Conservation (phyloP, 2,888 invertebrate species). For the Drosophila demipolita region DNA sequence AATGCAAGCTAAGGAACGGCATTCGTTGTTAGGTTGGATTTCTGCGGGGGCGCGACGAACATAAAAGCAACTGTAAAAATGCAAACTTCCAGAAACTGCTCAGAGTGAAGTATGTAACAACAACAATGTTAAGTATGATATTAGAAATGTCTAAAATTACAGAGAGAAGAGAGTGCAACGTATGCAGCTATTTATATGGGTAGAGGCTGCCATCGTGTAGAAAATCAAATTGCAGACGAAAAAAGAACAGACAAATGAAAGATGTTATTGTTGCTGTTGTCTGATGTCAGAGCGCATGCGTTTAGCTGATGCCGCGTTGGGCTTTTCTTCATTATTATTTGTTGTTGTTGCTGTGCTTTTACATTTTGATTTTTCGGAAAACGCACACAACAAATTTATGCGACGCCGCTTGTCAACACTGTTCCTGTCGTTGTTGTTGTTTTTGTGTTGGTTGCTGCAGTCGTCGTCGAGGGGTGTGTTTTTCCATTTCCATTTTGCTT, state of each 20-base stretch:
- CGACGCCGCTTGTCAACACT: conserved; percentile 54
- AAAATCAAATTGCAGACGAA: conserved; percentile 72
- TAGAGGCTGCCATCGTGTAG: conserved; percentile 45
- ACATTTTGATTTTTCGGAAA: conserved; percentile 60
- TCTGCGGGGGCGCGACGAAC: conserved; percentile 55
- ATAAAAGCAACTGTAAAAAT: conserved; percentile 62
- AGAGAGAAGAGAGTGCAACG: conserved; percentile 49
- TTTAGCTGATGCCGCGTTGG: conserved; percentile 61
- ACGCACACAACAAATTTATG: conserved; percentile 63
- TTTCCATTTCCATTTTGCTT: conserved; percentile 24
- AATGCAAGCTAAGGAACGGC: conserved; percentile 7
- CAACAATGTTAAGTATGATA: conserved; percentile 64
- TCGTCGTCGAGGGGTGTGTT: conserved; percentile 60
- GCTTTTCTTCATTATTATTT: conserved; percentile 42
- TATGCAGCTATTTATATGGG: conserved; percentile 71
- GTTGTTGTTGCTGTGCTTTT: conserved; percentile 58
- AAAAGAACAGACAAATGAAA: conserved; percentile 51
- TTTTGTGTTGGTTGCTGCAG: conserved; percentile 48
- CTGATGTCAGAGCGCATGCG: conserved; percentile 70
- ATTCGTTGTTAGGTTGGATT: conserved; percentile 19
- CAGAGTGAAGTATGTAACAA: conserved; percentile 27
- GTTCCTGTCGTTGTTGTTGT: conserved; percentile 23
- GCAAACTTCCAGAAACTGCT: conserved; percentile 70
- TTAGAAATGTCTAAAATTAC: conserved; percentile 67
- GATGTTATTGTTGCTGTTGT: conserved; percentile 43